Evolutionary conservation across 2,113 vertebrate genomes (phyloP).

Genomic region (Cichladusa arquata): DNA sequence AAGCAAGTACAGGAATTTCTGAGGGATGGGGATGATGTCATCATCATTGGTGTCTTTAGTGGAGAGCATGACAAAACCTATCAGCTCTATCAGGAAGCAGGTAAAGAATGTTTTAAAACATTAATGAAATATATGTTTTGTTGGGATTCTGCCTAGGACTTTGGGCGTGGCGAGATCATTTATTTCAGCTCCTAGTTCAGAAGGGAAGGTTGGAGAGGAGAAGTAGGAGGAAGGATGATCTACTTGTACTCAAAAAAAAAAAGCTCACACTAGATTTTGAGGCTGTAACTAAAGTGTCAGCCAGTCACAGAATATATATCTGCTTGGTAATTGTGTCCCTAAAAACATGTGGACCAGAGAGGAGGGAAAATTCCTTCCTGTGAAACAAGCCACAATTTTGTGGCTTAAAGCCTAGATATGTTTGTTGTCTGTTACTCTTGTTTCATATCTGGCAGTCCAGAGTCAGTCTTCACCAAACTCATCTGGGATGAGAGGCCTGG

Average conservation of each 20-base stretch:
- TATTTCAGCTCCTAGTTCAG: neutral
- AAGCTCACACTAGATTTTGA: neutral
- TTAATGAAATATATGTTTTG: neutral
- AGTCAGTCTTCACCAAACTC: neutral
- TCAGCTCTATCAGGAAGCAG: slow-evolving; percentile 88
- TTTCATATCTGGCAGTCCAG: neutral
- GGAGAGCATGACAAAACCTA: slow-evolving; percentile 80
- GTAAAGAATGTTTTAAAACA: slow-evolving; percentile 70
- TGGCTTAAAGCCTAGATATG: neutral
- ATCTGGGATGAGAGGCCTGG: neutral
- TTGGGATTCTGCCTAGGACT: neutral
- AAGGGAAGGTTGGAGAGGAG: neutral
- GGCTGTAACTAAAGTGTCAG: neutral
- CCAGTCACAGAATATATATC: neutral
- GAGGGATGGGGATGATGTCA: slow-evolving; percentile 88
- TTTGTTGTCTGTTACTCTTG: neutral
- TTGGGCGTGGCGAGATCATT: neutral
- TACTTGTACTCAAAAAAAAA: neutral
- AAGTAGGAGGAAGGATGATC: neutral
- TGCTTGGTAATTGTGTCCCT: neutral
- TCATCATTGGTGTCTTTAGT: slow-evolving; percentile 87
- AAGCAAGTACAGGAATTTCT: slow-evolving; percentile 93
- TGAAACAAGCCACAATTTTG: neutral
- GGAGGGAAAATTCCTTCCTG: neutral
- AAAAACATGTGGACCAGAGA: neutral